Evolutionary conservation across 2,797 vertebrate species (phyloP), one percentile per base, ranked within the genome.

Genomic region (Channa striata): DNA sequence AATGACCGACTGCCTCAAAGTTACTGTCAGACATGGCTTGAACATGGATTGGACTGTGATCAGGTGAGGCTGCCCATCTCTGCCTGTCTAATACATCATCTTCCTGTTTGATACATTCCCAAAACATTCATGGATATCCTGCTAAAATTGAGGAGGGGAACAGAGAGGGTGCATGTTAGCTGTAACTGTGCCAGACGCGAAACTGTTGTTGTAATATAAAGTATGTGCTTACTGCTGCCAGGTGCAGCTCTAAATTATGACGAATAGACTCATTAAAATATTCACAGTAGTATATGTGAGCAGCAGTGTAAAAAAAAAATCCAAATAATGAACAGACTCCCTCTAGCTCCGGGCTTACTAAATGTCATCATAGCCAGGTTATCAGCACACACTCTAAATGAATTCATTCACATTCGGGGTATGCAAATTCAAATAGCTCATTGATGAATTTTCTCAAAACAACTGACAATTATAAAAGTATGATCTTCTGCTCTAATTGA

Each of bases 191-290:
- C 20, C 49, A 56, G 34, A 52, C 39, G 21, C 23, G 2, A 5
- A n/a, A 40, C 33, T 61, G 50, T 19, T 69, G 19, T 51, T 46
- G 56, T 48, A 68, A 43, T 8, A 7, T 43, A n/a, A 16, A 43
- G 2, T 14, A 51, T 58, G 20, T 9, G 21, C 23, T 23, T 67
- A 16, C 3, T 52, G 30, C 54, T 65, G 44, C 57, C 49, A 46
- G 25, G 17, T 64, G 40, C 36, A 39, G 40, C 52, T 59, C 40
- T 64, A 47, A 53, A 65, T 58, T 30, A 43, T 25, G 14, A 68
- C 51, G 19, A 58, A 67, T 33, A 47, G 39, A 33, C 33, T 56
- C 13, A 39, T 56, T 17, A 42, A 44, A 19, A n/a, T 36, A 52
- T 48, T 63, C 36, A 52, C 19, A 60, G 23, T 25, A 17, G 39